Base-by-base conservation (phyloP, 2,888 invertebrate species). In the Sylvicola fuscatus region DNA sequence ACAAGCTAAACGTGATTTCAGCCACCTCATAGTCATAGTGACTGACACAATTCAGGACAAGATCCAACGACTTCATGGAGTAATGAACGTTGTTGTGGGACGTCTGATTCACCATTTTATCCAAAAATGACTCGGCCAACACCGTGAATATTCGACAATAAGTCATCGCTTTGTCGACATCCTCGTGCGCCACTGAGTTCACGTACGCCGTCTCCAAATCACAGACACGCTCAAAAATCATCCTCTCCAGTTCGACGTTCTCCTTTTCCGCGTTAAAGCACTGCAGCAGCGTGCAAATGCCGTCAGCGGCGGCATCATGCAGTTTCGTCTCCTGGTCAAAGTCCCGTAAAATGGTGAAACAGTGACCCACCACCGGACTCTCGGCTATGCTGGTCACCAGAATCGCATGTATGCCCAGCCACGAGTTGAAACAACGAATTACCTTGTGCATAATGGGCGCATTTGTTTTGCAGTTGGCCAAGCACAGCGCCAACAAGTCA, bases 1-100 rank as follows among this genome's bases (percentile, higher is more conserved):
- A 98, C 39, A 95, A 68, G 58, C 89, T 86, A 54, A 97, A 98
- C 2, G 97, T 92, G 45, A 95, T 86, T 52, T 76, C 75, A 26
- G 75, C 74, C 47, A 92, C 89, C 70, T 95, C 92, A 61, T 92
- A 97, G 56, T 97, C 93, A 58, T 93, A 92, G 63, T 97, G 93
- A 1, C 90, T 90, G 8, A 90, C 84, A 59, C 95, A 92, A 27
- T 80, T 74, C 33, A 97, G 63, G 8, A 92, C 77, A 44, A 93
- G 63, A 53, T 97, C 92, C 40, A 98, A 62, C 3, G 84, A 75
- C 52, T 81, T 75, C 41, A 90, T 63, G 1, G 81, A 75, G 59
- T 78, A 83, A 56, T 84, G 81, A 14, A 68, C 65, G 39, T 59
- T 55, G 43, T 68, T 66, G 30, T 64, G 64, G 10, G 67, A 64